Conservation (phyloP, 1,140 invertebrate genomes). For the Leptinotarsa defecta region DNA sequence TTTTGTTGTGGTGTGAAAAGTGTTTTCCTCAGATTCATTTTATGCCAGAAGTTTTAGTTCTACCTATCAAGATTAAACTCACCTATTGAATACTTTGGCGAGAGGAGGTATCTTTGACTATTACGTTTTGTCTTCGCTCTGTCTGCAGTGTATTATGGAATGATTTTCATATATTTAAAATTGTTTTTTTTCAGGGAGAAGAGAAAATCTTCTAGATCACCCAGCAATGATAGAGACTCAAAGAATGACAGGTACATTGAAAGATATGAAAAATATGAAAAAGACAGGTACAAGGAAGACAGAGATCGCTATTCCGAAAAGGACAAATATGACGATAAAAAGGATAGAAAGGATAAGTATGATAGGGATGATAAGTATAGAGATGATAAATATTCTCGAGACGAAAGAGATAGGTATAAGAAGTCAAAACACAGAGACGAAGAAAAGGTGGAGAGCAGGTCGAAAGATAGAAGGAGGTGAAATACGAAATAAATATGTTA, state of each 20-base stretch:
- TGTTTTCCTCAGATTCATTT: no score
- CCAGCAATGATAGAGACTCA: conserved; percentile 46
- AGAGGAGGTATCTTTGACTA: no score
- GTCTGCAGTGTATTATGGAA: no score
- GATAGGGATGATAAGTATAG: conserved; percentile 42
- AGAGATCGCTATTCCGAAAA: conserved; percentile 45
- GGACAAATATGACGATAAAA: conserved; percentile 45
- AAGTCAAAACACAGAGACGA: conserved; percentile 53
- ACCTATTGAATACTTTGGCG: no score
- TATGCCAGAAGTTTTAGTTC: no score
- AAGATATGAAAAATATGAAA: conserved; percentile 48
- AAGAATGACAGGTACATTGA: conserved; percentile 53
- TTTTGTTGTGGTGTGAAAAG: no score
- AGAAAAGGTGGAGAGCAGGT: conserved; percentile 52
- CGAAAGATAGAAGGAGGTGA: conserved; percentile 56
- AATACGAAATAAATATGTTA: conserved; percentile 25
- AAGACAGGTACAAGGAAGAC: conserved; percentile 46
- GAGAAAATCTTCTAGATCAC: conserved; percentile 45
- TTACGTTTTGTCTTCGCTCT: no score
- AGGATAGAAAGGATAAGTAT: conserved; percentile 43
- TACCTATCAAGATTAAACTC: no score
- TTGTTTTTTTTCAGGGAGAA: conserved; percentile 42
- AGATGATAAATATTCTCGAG: conserved; percentile 40
- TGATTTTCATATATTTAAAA: neutral
- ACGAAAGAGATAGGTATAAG: conserved; percentile 47